Base-by-base conservation (phyloP, 2,797 vertebrate species). In the Sebastes itinus region DNA sequence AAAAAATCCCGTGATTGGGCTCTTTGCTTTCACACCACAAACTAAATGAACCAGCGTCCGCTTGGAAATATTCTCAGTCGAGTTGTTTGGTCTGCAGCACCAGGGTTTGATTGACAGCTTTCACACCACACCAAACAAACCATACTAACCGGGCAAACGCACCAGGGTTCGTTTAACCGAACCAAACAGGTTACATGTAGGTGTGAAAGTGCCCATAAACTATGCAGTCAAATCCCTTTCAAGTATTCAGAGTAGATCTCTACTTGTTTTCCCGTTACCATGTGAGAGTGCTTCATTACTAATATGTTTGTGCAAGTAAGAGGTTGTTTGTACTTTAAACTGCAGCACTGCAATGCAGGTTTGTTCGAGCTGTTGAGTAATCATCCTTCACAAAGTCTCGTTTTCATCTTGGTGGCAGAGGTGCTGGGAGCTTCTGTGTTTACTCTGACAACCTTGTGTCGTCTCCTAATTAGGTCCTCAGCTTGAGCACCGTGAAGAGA, bases 391-490 rank as follows among this genome's bases (percentile, higher is more conserved):
- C 46, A 63, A 68, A 72, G 35, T 75, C 12, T 13, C 12, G 10
- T 72, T 75, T 86, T 80, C 35, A 62, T 77, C 60, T 82, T 16
- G 16, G 68, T 68, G 72, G 60, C 25, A 32, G 64, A 7, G 33
- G 70, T 66, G 64, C n/a, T 20, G 69, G 58, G 42, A 71, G 79
- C 67, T 62, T 52, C 22, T 65, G 66, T 65, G 66, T 85, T 87
- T 86, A 13, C 60, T 62, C 63, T 60, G 72, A 77, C 65, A 70
- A 66, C 16, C 59, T 70, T 42, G 54, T 82, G 78, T 78, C 63
- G 67, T 81, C 61, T 69, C 58, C 67, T 89, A 87, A 90, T 92
- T 82, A 90, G 80, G 62, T 74, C 18, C 70, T 86, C 71, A 61
- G 80, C 28, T 22, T 80, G 77, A 81, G 72, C 68, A 72, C 28